A percentile compares a stretch with the other conserved stretches of the same genome.
phyloP scores from a whole-genome alignment of 2,113 vertebrate genomes.

The Salvator merianae region DNA sequence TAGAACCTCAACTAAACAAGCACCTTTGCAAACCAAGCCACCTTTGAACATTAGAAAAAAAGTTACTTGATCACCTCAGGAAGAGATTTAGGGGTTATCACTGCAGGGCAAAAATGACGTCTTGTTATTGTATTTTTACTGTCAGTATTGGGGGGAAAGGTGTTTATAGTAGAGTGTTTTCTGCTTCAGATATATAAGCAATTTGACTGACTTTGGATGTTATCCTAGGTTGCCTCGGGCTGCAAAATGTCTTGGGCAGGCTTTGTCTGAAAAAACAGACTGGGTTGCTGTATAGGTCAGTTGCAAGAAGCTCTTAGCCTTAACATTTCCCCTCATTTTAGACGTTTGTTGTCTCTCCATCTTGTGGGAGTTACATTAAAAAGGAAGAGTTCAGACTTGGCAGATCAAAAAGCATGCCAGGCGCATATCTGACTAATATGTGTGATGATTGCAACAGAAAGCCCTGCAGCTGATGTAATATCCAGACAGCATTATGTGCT shows the following conservation, averaged over 20 bases:
- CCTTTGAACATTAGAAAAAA: too few relatives aligned
- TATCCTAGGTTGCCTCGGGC: not conserved
- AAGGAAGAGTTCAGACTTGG: rapidly evolving
- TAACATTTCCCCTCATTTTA: not conserved
- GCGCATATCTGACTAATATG: not conserved
- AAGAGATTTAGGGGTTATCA: too few relatives aligned
- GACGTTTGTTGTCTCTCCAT: conserved; percentile 22
- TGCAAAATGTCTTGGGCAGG: not conserved
- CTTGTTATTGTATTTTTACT: too few relatives aligned
- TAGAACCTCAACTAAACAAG: too few relatives aligned
- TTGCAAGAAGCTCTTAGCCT: too few relatives aligned
- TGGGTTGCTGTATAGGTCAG: not conserved
- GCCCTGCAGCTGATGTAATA: conserved; percentile 8
- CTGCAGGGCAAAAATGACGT: too few relatives aligned
- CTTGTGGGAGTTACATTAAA: not conserved
- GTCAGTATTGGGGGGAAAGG: too few relatives aligned
- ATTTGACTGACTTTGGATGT: too few relatives aligned
- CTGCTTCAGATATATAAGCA: too few relatives aligned
- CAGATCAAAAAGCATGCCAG: conserved; percentile 29
- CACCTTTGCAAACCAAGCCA: too few relatives aligned
- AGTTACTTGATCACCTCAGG: too few relatives aligned
- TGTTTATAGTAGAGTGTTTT: too few relatives aligned
- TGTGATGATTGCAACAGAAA: conserved; percentile 27
- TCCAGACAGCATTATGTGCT: conserved; percentile 27
- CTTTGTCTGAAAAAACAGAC: not conserved